Evolutionary conservation across 2,888 invertebrate species (phyloP), one percentile per base, ranked within the genome.

Genomic region (Agriopis marginaria): DNA sequence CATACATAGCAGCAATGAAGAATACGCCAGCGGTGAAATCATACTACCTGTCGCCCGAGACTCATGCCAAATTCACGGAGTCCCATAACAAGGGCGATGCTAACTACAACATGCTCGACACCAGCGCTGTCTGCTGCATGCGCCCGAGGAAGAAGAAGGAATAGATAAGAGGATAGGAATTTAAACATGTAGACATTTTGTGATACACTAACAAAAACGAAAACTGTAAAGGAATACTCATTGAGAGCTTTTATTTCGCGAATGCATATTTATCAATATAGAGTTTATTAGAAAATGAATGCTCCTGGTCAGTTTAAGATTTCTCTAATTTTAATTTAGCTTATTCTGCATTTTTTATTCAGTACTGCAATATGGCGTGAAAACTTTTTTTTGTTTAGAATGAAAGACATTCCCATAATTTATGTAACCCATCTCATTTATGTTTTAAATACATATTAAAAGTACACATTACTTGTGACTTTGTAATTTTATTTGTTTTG

Each of bases 1-100:
- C 78, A 56, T 98, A 98, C 96, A 95, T 96, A 62, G 94, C 95
- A 60, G 93, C 95, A 0, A 97, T 98, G 97, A 95, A 96, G 77
- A 94, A 95, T 71, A 96, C 96, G 71, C 91, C 96, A 0, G 96
- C 96, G 6, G 97, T 98, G 0, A 96, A 96, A 83, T 90, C 95
- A 0, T 96, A 95, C 81, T 96, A 94, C 73, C 87, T 97, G 64
- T 94, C 96, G 8, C 94, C 96, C 0, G 97, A 97, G 73, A 95
- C 95, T 5, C 97, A 98, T 84, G 95, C 96, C 8, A 96, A 97
- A 84, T 98, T 96, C 84, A 95, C 96, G 0, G 95, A 95, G 77
- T 96, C 96, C 3, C 95, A 95, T 61, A 91, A 95, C 58, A 95
- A 96, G 70, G 97, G 97, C 14, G 92, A 95, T 63, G 95, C 97